Percentiles rank a stretch among this genome's conserved stretches.
Conservation (phyloP, 1,140 invertebrate genomes). For the Chionoecetes opilio region DNA sequence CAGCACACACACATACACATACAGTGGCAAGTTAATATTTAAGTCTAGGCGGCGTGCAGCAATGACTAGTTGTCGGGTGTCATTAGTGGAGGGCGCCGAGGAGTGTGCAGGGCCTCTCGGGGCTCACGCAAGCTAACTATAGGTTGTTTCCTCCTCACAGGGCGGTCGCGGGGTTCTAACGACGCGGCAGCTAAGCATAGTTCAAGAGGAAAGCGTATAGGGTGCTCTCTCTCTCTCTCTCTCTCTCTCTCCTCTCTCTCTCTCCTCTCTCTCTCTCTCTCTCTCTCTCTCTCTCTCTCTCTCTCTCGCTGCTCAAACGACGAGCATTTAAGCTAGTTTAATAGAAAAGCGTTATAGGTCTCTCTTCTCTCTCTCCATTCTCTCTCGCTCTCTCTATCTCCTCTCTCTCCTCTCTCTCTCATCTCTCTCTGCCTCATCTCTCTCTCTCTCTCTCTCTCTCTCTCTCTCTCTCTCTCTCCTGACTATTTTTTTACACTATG, state of each 20-base stretch:
- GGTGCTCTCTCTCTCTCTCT: conserved; percentile 31
- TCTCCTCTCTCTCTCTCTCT: not conserved
- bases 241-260: conserved; percentile 7
- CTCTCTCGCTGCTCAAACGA: no score
- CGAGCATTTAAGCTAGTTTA: no score
- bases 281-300: not conserved
- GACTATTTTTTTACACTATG: no score
- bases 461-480: not conserved
- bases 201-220: not conserved
- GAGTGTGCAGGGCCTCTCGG: not conserved
- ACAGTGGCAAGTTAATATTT: not conserved
- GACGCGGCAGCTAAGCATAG: not conserved
- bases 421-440: no score
- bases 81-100: not conserved
- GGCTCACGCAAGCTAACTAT: not conserved
- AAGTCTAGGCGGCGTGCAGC: not conserved
- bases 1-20: not conserved
- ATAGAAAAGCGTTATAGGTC: no score
- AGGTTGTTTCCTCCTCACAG: not conserved
- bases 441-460: not conserved
- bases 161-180: not conserved
- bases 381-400: no score
- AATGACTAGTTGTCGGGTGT: not conserved
- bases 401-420: no score
- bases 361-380: not conserved